phyloP scores from a whole-genome alignment of 2,888 invertebrate genomes.

The Willowsia nigromaculata region DNA sequence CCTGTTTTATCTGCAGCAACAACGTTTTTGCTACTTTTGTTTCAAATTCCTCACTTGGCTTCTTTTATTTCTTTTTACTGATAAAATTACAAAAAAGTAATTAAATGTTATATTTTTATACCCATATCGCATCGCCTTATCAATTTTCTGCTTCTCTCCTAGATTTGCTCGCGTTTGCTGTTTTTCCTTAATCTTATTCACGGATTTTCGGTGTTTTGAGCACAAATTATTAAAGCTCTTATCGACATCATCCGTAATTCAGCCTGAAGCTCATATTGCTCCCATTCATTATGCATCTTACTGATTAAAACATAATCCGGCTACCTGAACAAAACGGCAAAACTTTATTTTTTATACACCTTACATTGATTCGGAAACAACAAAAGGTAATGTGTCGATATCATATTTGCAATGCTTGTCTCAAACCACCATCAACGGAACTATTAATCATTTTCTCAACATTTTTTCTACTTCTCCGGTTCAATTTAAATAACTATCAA shows the following conservation, averaged over 20 bases:
- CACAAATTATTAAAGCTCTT: conserved; percentile 57
- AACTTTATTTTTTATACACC: neutral
- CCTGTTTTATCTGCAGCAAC: neutral
- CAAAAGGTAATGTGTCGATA: conserved; percentile 31
- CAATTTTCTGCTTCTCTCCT: neutral
- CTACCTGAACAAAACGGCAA: neutral
- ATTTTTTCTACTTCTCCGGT: conserved; percentile 18
- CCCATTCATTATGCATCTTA: neutral
- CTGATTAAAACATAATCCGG: neutral
- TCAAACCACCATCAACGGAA: conserved; percentile 43
- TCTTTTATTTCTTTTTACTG: neutral
- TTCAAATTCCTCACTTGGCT: neutral
- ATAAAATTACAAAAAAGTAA: conserved; percentile 42
- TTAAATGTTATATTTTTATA: conserved; percentile 31
- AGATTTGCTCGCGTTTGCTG: neutral
- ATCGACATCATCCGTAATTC: conserved; percentile 34
- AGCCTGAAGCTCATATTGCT: conserved; percentile 59
- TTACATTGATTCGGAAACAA: neutral
- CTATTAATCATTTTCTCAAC: conserved; percentile 62
- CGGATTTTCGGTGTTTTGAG: conserved; percentile 68
- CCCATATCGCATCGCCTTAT: conserved; percentile 13
- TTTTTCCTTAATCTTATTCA: conserved; percentile 29
- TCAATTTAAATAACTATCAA: neutral
- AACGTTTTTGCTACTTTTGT: neutral
- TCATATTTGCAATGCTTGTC: conserved; percentile 40